Conservation (phyloP, 2,888 invertebrate genomes). For the Mimachlamys varia region DNA sequence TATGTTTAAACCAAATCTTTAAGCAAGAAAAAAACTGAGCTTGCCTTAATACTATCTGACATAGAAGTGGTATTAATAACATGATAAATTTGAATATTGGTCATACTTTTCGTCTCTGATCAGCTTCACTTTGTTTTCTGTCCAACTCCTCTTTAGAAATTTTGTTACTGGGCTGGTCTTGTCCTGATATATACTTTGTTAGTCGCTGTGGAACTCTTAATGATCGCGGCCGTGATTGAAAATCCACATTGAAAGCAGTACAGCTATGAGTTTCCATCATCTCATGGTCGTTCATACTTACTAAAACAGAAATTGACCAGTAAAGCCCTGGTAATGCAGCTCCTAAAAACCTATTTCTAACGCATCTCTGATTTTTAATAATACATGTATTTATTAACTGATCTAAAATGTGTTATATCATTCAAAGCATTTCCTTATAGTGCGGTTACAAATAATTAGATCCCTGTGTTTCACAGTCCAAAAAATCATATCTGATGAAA, state of each 20-base stretch:
- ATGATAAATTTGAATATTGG: background rate
- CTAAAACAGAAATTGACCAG: background rate
- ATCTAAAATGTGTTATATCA: too few relatives aligned
- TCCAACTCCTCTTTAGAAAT: slow-evolving; percentile 46
- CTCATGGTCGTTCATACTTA: background rate
- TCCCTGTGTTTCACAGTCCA: too few relatives aligned
- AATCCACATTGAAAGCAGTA: slow-evolving; percentile 23
- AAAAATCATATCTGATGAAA: too few relatives aligned
- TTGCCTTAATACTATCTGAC: too few relatives aligned
- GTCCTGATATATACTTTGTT: background rate
- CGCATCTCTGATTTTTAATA: too few relatives aligned
- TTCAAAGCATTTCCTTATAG: too few relatives aligned
- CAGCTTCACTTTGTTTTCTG: slow-evolving; percentile 52
- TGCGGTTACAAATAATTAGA: too few relatives aligned
- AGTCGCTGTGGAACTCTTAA: background rate
- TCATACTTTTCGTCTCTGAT: slow-evolving; percentile 52
- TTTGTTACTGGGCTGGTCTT: slow-evolving; percentile 25
- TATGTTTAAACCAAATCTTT: too few relatives aligned
- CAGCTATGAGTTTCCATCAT: background rate
- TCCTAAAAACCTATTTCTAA: too few relatives aligned
- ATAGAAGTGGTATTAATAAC: too few relatives aligned
- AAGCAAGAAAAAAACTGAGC: too few relatives aligned
- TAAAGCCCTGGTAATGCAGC: background rate
- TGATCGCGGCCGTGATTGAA: background rate
- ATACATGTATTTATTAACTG: too few relatives aligned